phyloP scores from a whole-genome alignment of 1,140 invertebrate genomes.

The Eriocheir sinensis region DNA sequence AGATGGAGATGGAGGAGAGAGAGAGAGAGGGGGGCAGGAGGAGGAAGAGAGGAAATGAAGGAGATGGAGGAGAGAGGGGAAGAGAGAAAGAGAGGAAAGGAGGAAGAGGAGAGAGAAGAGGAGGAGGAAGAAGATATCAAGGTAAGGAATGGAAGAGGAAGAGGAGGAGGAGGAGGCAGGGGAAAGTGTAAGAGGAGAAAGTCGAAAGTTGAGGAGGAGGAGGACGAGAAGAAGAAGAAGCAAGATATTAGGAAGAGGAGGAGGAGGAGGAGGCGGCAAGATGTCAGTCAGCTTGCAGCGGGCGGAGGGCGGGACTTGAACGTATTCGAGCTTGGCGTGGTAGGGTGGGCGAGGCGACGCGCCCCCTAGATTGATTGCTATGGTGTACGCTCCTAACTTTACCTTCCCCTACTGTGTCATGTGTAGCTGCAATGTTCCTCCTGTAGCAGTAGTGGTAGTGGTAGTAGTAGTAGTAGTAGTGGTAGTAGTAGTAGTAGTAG shows the following conservation, averaged over 20 bases:
- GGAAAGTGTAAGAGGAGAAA: not conserved
- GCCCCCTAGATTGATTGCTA: too few species aligned
- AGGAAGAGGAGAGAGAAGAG: not conserved
- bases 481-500: too few species aligned
- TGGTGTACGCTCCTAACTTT: too few species aligned
- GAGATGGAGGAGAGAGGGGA: not conserved
- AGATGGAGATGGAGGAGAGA: not conserved
- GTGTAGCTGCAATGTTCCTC: too few species aligned
- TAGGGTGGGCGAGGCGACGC: too few species aligned
- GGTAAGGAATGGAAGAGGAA: too few species aligned
- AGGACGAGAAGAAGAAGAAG: not conserved
- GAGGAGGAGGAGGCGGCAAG: not conserved
- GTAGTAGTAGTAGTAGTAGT: too few species aligned
- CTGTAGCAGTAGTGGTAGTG: too few species aligned
- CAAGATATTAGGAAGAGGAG: not conserved
- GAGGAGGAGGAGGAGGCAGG: not conserved
- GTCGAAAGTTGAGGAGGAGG: not conserved
- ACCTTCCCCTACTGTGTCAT: too few species aligned
- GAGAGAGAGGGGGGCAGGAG: not conserved
- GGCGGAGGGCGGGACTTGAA: too few species aligned
- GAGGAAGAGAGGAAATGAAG: not conserved
- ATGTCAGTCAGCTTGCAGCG: not conserved
- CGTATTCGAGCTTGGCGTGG: too few species aligned
- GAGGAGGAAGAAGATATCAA: not conserved
- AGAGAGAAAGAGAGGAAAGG: not conserved